These are phyloP conservation scores for Eupithecia subumbrata DNA, from an alignment of 2,888 invertebrate genomes.

Conservation along the genomic window DNA sequence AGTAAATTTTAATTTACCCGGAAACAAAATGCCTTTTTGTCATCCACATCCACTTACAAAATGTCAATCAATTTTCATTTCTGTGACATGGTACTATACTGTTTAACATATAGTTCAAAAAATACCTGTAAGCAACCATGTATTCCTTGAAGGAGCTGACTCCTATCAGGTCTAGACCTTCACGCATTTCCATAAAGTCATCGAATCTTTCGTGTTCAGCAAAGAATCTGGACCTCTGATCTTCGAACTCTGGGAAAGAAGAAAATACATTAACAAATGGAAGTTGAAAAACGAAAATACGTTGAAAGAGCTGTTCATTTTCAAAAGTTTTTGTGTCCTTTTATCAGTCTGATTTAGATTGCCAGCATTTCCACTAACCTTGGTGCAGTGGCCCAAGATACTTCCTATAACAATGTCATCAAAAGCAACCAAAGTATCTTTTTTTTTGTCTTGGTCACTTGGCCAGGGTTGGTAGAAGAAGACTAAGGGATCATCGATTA, in stretches of 20 bases:
- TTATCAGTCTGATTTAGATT: neutral
- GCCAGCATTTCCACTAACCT: no score
- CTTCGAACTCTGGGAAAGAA: constrained; percentile 87
- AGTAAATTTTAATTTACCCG: no score
- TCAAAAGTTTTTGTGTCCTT: neutral
- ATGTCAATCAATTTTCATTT: neutral
- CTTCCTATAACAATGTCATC: no score
- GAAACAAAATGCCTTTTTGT: no score
- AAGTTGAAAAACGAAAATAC: neutral
- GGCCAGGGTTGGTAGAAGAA: neutral
- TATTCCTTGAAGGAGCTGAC: constrained; percentile 84
- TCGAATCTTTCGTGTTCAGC: constrained; percentile 91
- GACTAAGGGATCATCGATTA: neutral
- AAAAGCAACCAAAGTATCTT: no score
- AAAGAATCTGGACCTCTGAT: constrained; percentile 90
- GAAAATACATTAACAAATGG: neutral
- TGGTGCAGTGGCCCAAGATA: neutral
- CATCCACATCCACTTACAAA: no score
- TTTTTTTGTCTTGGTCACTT: neutral
- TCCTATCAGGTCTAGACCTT: constrained; percentile 89
- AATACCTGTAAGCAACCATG: constrained; percentile 81
- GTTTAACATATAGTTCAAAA: neutral
- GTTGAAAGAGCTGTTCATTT: neutral
- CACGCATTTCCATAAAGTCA: constrained; percentile 93
- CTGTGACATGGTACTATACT: neutral